Base-by-base conservation (phyloP, 2,888 invertebrate genomes). In the Nasonia oneida region DNA sequence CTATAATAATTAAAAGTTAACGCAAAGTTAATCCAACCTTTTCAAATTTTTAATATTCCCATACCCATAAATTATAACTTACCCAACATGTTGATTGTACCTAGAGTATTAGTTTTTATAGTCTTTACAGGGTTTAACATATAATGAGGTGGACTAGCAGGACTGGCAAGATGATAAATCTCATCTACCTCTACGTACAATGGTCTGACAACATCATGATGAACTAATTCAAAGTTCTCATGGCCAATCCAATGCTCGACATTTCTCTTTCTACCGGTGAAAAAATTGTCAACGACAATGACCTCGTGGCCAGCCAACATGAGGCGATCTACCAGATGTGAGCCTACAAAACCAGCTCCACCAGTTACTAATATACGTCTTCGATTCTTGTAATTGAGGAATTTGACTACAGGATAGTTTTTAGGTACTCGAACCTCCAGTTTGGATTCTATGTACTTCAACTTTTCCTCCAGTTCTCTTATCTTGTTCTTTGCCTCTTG, bases 61-160 rank as follows among this genome's bases (percentile, higher is more conserved):
- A 15, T 33, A 57, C 1, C 39, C 78, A 15, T 33, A 57, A 67
- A 53, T 8, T 15, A 53, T 50, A 42, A 57, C 39, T 39, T 93
- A 96, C 98, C 98, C 90, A 98, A 94, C 95, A 98, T 97, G 94
- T 98, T 98, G 87, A 98, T 98, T 47, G 98, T 98, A 81, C 98
- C 99, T 92, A 99, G 95, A 1, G 99, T 99, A 93, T 99, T 99
- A 0, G 99, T 99, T 94, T 99, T 99, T 89, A 99, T 98, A 23
- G 99, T 99, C 94, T 99, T 99, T 3, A 99, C 99, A 50, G 99
- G 99, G 95, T 99, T 99, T 92, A 97, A 97, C 99, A 99, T 99
- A 93, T 99, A 99, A 94, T 99, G 99, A 0, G 99, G 99, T 37
- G 99, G 99, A 89, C 99, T 99, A 1, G 99, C 99, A 14, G 99